Evolutionary conservation across 1,140 invertebrate species (phyloP), one percentile per base, ranked within the genome.

Genomic region (Drosophila pseudoananassae): DNA sequence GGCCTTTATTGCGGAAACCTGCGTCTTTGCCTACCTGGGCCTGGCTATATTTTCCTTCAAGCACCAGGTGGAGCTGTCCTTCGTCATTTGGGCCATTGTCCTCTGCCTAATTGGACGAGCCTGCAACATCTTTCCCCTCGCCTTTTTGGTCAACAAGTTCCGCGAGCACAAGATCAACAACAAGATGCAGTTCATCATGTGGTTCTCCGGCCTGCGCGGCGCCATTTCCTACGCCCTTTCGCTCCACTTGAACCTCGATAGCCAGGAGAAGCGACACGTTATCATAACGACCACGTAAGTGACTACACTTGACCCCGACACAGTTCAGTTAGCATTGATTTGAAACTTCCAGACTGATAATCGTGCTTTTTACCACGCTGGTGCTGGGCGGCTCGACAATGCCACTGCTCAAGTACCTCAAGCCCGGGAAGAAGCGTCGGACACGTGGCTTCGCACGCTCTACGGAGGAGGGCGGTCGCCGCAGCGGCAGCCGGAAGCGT

Each of bases 101-200:
- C 92, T 99, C 17, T 98, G 98, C 89, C 92, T 99, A 10, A 93
- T 99, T 58, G 98, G 98, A 20, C 94, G 99, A 90, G 98, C 98
- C 9, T 95, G 97, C 46, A 99, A 99, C 90, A 99, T 99, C 63
- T 99, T 99, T 91, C 99, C 99, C 14, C 92, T 99, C 10, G 97
- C 98, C 3, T 94, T 97, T 78, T 92, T 99, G 7, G 96, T 98
- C 6, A 99, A 99, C 92, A 96, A 96, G 91, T 99, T 99, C 92
- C 94, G 98, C 27, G 97, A 99, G 91, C 98, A 99, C 93, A 98
- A 98, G 92, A 99, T 99, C 49, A 99, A 98, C 0, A 96, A 96
- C 85, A 98, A 98, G 92, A 99, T 99, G 97, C 98, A 99, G 95
- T 99, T 99, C 87, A 99, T 99, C 47, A 99, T 99, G 98, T 99